These are phyloP conservation scores for Andrena trimmerana DNA, from an alignment of 2,888 invertebrate genomes.

Conservation along the genomic window DNA sequence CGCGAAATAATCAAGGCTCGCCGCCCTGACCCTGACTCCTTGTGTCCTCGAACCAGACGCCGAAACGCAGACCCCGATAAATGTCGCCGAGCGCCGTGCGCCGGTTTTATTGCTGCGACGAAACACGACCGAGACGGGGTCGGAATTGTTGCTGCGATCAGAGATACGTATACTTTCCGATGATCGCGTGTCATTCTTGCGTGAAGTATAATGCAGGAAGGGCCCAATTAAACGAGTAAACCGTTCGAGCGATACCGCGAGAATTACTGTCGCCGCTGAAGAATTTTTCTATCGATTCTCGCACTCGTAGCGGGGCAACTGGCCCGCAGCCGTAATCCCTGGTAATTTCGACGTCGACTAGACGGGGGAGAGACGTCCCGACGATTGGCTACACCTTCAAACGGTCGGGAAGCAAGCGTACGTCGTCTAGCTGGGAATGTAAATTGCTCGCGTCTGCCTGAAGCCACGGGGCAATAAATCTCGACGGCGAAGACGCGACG, in stretches of 20 bases:
- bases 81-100: not conserved
- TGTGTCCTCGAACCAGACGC: slow-evolving; percentile 16
- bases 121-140: not conserved
- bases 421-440: slow-evolving; percentile 77
- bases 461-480: slow-evolving; percentile 81
- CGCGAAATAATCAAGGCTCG: slow-evolving; percentile 63
- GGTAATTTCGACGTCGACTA: slow-evolving; percentile 70
- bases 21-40: slow-evolving; percentile 44
- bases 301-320: slow-evolving; percentile 17
- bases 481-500: slow-evolving; percentile 78
- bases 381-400: slow-evolving; percentile 70
- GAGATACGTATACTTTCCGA: slow-evolving; percentile 5
- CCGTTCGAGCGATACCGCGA: slow-evolving; percentile 2
- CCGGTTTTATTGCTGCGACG: slow-evolving; percentile 10
- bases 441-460: slow-evolving; percentile 81
- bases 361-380: slow-evolving; percentile 63
- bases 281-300: slow-evolving; percentile 24
- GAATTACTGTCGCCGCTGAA: slow-evolving; percentile 7
- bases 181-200: not conserved
- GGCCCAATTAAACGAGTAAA: not conserved
- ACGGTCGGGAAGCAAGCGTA: slow-evolving; percentile 62
- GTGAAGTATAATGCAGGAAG: too few species aligned
- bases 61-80: slow-evolving; percentile 39
- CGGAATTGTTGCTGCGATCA: slow-evolving; percentile 17
- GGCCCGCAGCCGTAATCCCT: slow-evolving; percentile 64